Percentiles rank a stretch among this genome's conserved stretches.
phyloP scores from a whole-genome alignment of 2,797 vertebrate genomes.

The Xiphorhynchus erythropygius region DNA sequence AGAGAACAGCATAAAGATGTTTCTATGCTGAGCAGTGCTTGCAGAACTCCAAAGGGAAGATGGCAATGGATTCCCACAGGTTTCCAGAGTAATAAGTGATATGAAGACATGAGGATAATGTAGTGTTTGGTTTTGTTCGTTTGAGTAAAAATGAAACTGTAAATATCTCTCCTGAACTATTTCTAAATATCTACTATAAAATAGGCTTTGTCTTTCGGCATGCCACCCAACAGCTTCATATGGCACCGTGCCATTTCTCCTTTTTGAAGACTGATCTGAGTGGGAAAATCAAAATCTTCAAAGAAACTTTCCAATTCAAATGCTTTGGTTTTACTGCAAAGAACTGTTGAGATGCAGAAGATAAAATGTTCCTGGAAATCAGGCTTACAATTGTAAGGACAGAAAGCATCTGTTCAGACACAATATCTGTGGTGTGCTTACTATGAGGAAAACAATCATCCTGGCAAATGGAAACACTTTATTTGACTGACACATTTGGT shows the following conservation, averaged over 20 bases:
- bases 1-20: accelerated
- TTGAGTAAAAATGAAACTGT: background rate
- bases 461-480: background rate
- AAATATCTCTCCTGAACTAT: background rate
- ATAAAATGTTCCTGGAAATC: background rate
- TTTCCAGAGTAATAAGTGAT: background rate
- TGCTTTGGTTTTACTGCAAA: background rate
- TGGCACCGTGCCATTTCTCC: background rate
- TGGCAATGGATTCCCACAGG: background rate
- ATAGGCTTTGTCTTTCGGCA: background rate
- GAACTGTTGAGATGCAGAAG: background rate
- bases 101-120: background rate
- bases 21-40: background rate
- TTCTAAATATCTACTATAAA: background rate
- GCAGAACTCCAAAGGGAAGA: background rate
- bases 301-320: background rate
- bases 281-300: background rate
- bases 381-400: background rate
- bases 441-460: background rate
- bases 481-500: background rate
- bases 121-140: background rate
- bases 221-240: background rate
- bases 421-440: background rate
- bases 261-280: background rate
- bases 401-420: background rate